Percentiles rank a stretch among this genome's conserved stretches.
phyloP scores from a whole-genome alignment of 2,113 vertebrate genomes.

The Gavia stellata region DNA sequence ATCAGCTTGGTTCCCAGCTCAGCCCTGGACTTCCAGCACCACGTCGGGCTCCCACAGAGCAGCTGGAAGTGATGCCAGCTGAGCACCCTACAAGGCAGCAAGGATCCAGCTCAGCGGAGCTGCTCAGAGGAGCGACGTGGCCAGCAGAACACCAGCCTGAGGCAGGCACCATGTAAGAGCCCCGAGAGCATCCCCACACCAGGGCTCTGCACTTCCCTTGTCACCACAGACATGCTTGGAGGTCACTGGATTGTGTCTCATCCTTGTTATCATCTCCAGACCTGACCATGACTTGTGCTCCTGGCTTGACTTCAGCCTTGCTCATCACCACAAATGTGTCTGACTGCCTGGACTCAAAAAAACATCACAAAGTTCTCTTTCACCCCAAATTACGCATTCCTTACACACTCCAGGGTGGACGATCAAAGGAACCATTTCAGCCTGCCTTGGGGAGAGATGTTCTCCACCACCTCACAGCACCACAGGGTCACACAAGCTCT shows the following conservation, averaged over 20 bases:
- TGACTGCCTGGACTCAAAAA: background rate
- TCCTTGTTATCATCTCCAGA: background rate
- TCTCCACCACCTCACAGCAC: background rate
- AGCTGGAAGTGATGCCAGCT: background rate
- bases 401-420: background rate
- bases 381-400: background rate
- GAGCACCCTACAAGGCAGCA: background rate
- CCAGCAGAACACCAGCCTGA: background rate
- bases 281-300: background rate
- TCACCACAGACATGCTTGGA: background rate
- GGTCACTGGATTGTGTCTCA: background rate
- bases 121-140: background rate
- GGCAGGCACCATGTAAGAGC: rapidly evolving
- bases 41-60: background rate
- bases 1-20: background rate
- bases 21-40: background rate
- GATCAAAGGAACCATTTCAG: background rate
- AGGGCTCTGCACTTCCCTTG: background rate
- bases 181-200: rapidly evolving
- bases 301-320: background rate
- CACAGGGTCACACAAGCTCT: background rate
- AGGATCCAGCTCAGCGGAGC: background rate
- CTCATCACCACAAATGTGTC: background rate
- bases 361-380: background rate
- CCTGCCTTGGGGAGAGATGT: background rate